Evolutionary conservation across 2,888 invertebrate genomes (phyloP), one percentile per base, ranked within the genome.

Genomic region (Eupeodes luniger): DNA sequence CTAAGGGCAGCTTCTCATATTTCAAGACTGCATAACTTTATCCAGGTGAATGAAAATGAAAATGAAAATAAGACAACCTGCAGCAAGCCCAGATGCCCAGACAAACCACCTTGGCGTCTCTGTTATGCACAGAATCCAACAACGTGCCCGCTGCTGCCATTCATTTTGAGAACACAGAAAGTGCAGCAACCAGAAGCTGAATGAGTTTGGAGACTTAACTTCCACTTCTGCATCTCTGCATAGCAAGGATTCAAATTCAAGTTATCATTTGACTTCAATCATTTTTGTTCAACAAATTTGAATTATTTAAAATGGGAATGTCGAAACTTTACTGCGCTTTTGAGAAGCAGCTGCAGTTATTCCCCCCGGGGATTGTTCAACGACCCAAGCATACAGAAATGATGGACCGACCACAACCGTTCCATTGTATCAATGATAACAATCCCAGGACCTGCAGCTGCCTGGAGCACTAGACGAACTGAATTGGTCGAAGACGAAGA

Each of bases 231-330:
- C 14, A 5, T 5, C 11, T 11, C 14, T 59, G 7, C 59, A 14
- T 51, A 12, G 6, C 47, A 51, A 66, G 64, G 66, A 80, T 16
- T 61, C 34, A 83, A 83, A 80, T 16, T 61, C 19, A 80, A 80
- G 72, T 87, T 87, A 87, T 87, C 83, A 74, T 80, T 80, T 83
- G 76, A 81, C 87, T 87, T 87, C 87, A 87, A 87, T 87, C 66
- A 87, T 77, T 87, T 87, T 83, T 49, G 80, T 77, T 83, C 62
- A 83, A 77, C 62, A 74, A 87, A 77, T 83, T 80, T 87, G 83
- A 87, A 87, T 87, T 83, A 87, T 80, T 87, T 67, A 83, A 80
- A 40, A 44, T 53, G 19, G 49, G 14, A 57, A 55, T 70, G 1
- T 36, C 36, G 53, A 69, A 57, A 75, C 40, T 55, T 34, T 27